Evolutionary conservation across 2,797 vertebrate species (phyloP), one percentile per base, ranked within the genome.

Genomic region (Toxotes lorentzi): DNA sequence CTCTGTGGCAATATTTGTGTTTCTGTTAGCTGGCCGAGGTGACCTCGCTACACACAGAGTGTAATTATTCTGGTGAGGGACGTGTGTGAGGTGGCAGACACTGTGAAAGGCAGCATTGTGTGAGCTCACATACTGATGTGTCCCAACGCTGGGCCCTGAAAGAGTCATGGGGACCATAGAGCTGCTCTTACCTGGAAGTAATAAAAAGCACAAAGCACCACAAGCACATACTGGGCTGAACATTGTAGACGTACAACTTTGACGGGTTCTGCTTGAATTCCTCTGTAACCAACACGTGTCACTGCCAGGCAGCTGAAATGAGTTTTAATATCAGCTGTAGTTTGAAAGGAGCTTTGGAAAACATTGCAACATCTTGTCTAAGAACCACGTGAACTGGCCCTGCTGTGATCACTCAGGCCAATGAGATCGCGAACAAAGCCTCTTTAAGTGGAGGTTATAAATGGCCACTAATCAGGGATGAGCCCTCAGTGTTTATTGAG

Each of bases 1-100:
- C 93, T 92, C 86, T 93, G 89, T 94, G 90, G 88, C 94, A 95
- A 95, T 96, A 84, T 95, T 95, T 95, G 84, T 95, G 90, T 96
- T 94, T 96, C 89, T 96, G 86, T 90, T 81, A 89, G 93, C 91
- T 91, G 91, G 94, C 92, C 81, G 68, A 87, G 91, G 94, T 94
- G 94, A 95, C 93, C 90, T 90, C 86, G 73, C 82, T 82, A 87
- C 89, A 94, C 92, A 94, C 94, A 93, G 94, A 93, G 88, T 82
- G 85, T 93, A 93, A 95, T 94, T 95, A 94, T 94, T 94, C 93
- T 93, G 83, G 75, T 89, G 13, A 79, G 89, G 78, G 85, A 93
- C 90, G 72, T 81, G 91, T 91, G 90, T 53, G 91, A 93, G 91
- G 93, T 92, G 92, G 91, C 82, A 73, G 91, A 86, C 86, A 72